phyloP scores from a whole-genome alignment of 2,797 vertebrate species.

The Mallotus villosus region DNA sequence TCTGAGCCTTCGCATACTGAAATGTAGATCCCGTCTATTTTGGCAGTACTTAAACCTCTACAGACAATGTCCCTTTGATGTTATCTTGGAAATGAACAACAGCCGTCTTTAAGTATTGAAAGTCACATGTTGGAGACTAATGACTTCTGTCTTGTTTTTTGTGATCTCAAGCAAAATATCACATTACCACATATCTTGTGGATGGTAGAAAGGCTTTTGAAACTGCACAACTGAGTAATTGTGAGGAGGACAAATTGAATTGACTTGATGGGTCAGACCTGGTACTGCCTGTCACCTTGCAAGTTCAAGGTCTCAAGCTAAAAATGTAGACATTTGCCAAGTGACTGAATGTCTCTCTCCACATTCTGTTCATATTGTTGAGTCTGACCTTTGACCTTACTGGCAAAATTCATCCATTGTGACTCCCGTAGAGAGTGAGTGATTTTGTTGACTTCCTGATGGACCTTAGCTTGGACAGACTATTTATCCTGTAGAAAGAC shows the following conservation, averaged over 20 bases:
- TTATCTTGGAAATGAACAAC: too few relatives aligned
- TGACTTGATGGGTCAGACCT: constrained; percentile 61
- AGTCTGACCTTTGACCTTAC: constrained; percentile 61
- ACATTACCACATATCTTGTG: too few relatives aligned
- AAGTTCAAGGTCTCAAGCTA: constrained; percentile 70
- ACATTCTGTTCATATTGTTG: constrained; percentile 63
- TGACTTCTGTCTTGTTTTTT: too few relatives aligned
- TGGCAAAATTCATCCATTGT: constrained; percentile 36
- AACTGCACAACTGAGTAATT: constrained; percentile 66
- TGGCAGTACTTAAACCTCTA: too few relatives aligned
- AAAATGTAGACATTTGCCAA: constrained; percentile 67
- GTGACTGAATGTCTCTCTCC: constrained; percentile 64
- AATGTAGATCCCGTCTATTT: too few relatives aligned
- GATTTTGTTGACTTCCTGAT: constrained; percentile 12
- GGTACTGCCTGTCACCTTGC: constrained; percentile 62
- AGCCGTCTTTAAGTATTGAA: too few relatives aligned
- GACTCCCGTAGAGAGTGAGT: constrained; percentile 37
- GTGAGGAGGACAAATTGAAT: constrained; percentile 55
- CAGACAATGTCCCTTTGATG: too few relatives aligned
- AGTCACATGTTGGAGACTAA: too few relatives aligned
- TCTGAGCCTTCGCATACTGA: too few relatives aligned
- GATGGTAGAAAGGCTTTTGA: constrained; percentile 38
- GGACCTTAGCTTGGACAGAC: neutral
- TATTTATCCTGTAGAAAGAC: neutral
- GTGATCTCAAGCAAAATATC: too few relatives aligned